phyloP scores from a whole-genome alignment of 2,797 vertebrate genomes.

The Choloepus didactylus region DNA sequence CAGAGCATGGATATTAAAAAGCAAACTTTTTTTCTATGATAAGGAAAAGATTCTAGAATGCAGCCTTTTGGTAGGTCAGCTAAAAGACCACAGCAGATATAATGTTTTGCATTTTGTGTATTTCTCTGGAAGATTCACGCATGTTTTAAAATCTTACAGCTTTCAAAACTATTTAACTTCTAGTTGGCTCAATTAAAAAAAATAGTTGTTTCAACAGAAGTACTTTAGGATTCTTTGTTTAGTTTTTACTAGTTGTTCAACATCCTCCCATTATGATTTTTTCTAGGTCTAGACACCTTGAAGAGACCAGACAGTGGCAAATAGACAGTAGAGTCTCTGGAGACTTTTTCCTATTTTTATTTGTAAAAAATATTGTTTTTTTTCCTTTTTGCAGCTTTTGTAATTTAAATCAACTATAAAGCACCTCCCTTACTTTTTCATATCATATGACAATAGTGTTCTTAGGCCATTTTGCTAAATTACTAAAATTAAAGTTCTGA shows the following conservation, averaged over 20 bases:
- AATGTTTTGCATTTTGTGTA: not conserved
- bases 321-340: not conserved
- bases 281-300: not conserved
- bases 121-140: not conserved
- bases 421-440: not conserved
- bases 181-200: not conserved
- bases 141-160: conserved; percentile 7
- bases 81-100: not conserved
- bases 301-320: not conserved
- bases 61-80: conserved; percentile 8
- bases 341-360: not conserved
- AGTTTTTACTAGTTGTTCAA: not conserved
- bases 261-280: not conserved
- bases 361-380: not conserved
- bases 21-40: conserved; percentile 55
- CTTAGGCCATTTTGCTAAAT: not conserved
- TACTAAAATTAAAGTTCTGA: not conserved
- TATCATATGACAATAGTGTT: not conserved
- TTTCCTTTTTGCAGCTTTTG: not conserved
- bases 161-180: conserved; percentile 39
- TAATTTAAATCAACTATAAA: conserved; percentile 6
- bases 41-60: conserved; percentile 50
- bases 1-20: conserved; percentile 75
- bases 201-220: not conserved
- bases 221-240: not conserved